Evolutionary conservation across 2,888 invertebrate genomes (phyloP).

Genomic region (Epirrhoe alternata): DNA sequence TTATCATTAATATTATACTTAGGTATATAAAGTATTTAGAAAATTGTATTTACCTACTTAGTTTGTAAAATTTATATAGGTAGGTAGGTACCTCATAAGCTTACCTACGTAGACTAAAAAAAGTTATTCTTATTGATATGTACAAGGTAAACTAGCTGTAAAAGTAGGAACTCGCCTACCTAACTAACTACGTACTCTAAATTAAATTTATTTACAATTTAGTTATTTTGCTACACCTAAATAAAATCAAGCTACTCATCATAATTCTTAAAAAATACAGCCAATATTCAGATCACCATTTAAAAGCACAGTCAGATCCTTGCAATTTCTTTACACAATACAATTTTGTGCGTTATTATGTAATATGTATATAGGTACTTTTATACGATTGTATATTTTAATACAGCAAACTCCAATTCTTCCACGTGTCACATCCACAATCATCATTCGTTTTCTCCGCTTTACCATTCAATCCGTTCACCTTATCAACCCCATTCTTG

Average conservation of each 20-base stretch:
- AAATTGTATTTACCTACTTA: neutral
- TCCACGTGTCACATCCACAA: slow-evolving; percentile 58
- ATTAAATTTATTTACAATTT: neutral
- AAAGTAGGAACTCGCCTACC: neutral
- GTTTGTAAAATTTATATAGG: neutral
- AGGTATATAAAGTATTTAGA: neutral
- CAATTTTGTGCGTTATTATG: neutral
- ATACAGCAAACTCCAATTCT: slow-evolving; percentile 51
- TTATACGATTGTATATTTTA: neutral
- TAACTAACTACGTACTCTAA: neutral
- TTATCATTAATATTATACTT: neutral
- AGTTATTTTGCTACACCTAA: neutral
- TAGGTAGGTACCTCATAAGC: too few species aligned
- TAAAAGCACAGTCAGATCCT: slow-evolving; percentile 34
- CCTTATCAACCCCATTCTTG: slow-evolving; percentile 6
- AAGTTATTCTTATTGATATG: neutral
- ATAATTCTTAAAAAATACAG: slow-evolving; percentile 5
- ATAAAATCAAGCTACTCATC: neutral
- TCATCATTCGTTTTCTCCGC: slow-evolving; percentile 32
- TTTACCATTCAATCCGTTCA: slow-evolving; percentile 19
- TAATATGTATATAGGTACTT: too few species aligned
- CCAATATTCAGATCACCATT: slow-evolving; percentile 35
- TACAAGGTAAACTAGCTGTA: neutral
- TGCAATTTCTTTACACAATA: neutral
- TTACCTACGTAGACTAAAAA: neutral